Base-by-base conservation (phyloP, 2,113 vertebrate genomes). In the Otocyon megalotis region DNA sequence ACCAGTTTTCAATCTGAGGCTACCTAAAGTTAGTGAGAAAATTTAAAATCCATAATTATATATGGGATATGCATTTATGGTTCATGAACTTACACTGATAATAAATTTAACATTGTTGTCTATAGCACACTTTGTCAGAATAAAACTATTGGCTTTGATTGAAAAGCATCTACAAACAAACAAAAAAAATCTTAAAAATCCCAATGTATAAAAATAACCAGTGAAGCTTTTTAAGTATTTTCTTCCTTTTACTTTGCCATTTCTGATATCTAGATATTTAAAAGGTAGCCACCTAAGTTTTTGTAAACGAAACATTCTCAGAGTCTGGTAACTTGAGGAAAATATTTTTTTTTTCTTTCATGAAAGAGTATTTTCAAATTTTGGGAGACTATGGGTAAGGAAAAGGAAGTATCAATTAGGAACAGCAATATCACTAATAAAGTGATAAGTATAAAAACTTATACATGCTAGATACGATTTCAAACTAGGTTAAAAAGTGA, bases 11-110 rank as follows among this genome's bases (percentile, higher is more conserved):
- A 98, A 98, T 98, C 72, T 77, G 80, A 98, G 79, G 84, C 97
- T 97, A 96, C 3, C 11, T 93, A 97, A 98, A 54, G 89, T 97
- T 98, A 97, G 67, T 96, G 93, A 97, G 85, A 93, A 98, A 98
- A 97, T 89, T 96, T 96, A 98, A 98, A 97, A 72, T 53, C 62
- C 93, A 50, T 53, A 90, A 81, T 97, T 97, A 95, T 94, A 89
- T 96, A 48, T 48, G 54, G 32, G 14, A 43, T 60, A 5, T 90
- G 30, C 94, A 58, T 96, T 97, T 93, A 0, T 87, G 84, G 76
- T 90, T 87, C 90, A 97, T 53, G 80, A 93, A 88, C 95, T 97
- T 97, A 83, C 97, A 96, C 30, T 94, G 80, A 94, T 90, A 97
- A 97, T 85, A 96, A 95, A 92, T 97, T 98, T 94, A 97, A 94